Evolutionary conservation across 2,113 vertebrate genomes (phyloP).

Genomic region (Crotalus horridus): DNA sequence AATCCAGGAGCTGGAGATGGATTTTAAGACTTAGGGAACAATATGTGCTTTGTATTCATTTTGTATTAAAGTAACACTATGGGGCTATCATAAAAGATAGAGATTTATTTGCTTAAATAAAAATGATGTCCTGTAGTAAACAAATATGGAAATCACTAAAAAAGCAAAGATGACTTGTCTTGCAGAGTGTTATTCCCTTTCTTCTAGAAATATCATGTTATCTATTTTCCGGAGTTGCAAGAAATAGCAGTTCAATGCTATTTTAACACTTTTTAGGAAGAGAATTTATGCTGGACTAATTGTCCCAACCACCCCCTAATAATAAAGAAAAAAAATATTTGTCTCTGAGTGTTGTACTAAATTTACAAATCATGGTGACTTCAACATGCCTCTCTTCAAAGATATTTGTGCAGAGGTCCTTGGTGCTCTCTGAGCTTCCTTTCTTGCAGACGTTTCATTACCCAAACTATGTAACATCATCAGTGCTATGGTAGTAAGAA

Average conservation of each 20-base stretch:
- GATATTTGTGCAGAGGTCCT: not conserved
- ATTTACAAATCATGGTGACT: not conserved
- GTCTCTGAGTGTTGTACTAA: not conserved
- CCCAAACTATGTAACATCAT: too few relatives aligned
- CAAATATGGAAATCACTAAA: not conserved
- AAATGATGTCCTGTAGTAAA: not conserved
- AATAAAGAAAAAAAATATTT: not conserved
- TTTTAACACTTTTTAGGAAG: not conserved
- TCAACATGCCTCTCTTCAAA: not conserved
- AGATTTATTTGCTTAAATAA: not conserved
- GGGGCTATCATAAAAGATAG: not conserved
- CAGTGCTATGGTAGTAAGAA: too few relatives aligned
- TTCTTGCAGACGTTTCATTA: too few relatives aligned
- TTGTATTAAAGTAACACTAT: conserved; percentile 35
- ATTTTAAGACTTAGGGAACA: not conserved
- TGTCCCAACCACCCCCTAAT: not conserved
- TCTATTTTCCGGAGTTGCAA: not conserved
- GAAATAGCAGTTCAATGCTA: not conserved
- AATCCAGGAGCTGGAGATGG: not conserved
- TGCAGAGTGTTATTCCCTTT: not conserved
- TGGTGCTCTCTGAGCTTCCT: too few relatives aligned
- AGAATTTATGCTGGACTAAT: not conserved
- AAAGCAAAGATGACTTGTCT: not conserved
- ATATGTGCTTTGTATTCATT: conserved; percentile 28
- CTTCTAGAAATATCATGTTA: not conserved